Percentiles rank a stretch among this genome's conserved stretches.
These are phyloP conservation scores for Scortum barcoo DNA, from an alignment of 2,113 vertebrate species.

Conservation along the genomic window DNA sequence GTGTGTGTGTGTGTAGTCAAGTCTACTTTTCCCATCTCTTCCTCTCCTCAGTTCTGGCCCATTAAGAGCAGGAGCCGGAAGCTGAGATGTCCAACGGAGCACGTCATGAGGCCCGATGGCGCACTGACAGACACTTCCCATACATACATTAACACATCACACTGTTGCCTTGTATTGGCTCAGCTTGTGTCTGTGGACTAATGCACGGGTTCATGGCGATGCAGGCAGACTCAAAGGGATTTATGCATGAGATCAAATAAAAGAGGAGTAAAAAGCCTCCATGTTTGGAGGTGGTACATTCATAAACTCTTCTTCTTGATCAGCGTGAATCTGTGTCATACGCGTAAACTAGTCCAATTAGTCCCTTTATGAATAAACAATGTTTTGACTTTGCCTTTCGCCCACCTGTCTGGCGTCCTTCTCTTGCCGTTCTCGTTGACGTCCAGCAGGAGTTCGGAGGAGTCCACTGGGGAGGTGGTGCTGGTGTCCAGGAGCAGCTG, in stretches of 20 bases:
- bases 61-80: conserved; percentile 59
- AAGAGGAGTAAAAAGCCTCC: conserved; percentile 14
- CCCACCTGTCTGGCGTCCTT: conserved; percentile 94
- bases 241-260: conserved; percentile 63
- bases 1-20: not conserved
- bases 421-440: conserved; percentile 95
- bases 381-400: not conserved
- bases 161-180: conserved; percentile 58
- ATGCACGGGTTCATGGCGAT: conserved; percentile 23
- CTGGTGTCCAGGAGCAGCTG: conserved; percentile 95
- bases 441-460: conserved; percentile 94
- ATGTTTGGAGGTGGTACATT: conserved; percentile 6
- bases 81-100: conserved; percentile 62
- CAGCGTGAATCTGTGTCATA: not conserved
- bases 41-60: conserved; percentile 53
- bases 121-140: conserved; percentile 60
- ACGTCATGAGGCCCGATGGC: conserved; percentile 57
- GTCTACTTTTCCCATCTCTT: conserved; percentile 24
- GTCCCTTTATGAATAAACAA: not conserved
- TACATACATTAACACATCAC: conserved; percentile 63
- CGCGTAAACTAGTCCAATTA: not conserved
- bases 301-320: not conserved
- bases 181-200: conserved; percentile 42
- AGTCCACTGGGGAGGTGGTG: conserved; percentile 91
- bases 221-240: conserved; percentile 60